phyloP scores from a whole-genome alignment of 1,140 invertebrate species.

The Heliothis subflexa region DNA sequence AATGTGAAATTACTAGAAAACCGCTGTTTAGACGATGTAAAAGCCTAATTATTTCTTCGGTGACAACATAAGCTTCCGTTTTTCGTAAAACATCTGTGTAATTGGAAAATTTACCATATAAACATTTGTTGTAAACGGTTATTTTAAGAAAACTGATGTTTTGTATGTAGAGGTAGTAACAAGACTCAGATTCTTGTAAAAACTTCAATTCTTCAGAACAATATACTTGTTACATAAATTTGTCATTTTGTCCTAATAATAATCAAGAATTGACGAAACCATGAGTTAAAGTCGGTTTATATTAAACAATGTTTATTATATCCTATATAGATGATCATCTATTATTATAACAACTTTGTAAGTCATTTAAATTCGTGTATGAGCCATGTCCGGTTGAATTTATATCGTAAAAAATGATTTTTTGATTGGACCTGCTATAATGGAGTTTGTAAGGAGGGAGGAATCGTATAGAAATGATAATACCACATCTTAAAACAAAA shows the following conservation, averaged over 20 bases:
- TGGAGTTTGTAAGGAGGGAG: conserved; percentile 63
- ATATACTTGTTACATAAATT: too few species aligned
- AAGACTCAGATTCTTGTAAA: neutral
- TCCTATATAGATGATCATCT: conserved; percentile 42
- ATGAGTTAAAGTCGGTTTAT: conserved; percentile 16
- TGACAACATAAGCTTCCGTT: neutral
- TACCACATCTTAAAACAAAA: neutral
- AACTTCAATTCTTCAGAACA: too few species aligned
- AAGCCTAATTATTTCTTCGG: neutral
- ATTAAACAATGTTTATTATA: conserved; percentile 47
- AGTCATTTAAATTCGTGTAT: conserved; percentile 75
- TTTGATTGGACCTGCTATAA: conserved; percentile 83
- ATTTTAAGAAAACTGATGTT: too few species aligned
- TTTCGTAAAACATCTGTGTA: neutral
- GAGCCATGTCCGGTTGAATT: conserved; percentile 78
- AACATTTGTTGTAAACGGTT: too few species aligned
- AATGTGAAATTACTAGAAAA: conserved; percentile 12
- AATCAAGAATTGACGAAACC: neutral
- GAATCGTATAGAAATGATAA: conserved; percentile 65
- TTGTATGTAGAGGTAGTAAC: too few species aligned
- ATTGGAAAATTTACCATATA: too few species aligned
- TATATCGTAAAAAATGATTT: conserved; percentile 85
- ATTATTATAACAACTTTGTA: conserved; percentile 65
- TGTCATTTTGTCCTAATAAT: too few species aligned
- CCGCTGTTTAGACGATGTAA: neutral